These are phyloP conservation scores for Carcinoscorpius rotundicauda DNA, from an alignment of 1,140 invertebrate species.

Conservation along the genomic window DNA sequence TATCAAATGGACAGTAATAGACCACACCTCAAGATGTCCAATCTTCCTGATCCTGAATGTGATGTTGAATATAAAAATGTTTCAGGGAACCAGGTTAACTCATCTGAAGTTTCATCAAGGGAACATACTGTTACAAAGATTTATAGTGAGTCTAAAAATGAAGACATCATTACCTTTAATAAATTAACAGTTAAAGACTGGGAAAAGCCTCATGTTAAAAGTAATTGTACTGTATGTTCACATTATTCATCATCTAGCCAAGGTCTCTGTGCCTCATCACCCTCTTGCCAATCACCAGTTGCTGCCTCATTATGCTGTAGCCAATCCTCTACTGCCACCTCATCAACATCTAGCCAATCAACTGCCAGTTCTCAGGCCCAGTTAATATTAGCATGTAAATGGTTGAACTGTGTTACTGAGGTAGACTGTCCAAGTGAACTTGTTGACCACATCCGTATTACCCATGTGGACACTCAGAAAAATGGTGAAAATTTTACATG, in stretches of 20 bases:
- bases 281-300: too few species aligned
- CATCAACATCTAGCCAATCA: not conserved
- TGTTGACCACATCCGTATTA: slow-evolving; percentile 16
- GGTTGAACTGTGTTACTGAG: slow-evolving; percentile 8
- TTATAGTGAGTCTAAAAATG: too few species aligned
- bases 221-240: too few species aligned
- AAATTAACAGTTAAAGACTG: not conserved
- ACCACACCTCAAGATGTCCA: not conserved
- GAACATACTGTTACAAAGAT: too few species aligned
- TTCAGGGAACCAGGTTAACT: too few species aligned
- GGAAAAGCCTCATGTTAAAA: not conserved
- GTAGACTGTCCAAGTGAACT: slow-evolving; percentile 14
- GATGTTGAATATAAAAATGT: not conserved
- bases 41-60: not conserved
- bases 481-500: slow-evolving; percentile 16
- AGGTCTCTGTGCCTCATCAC: too few species aligned
- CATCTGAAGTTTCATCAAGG: too few species aligned
- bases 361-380: not conserved
- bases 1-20: too few species aligned
- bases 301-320: too few species aligned
- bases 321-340: not conserved
- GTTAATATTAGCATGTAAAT: slow-evolving; percentile 6
- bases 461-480: slow-evolving; percentile 16
- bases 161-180: too few species aligned
- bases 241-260: too few species aligned